Base-by-base conservation (phyloP, 2,888 invertebrate species). In the Oegoconia quadripuncta region DNA sequence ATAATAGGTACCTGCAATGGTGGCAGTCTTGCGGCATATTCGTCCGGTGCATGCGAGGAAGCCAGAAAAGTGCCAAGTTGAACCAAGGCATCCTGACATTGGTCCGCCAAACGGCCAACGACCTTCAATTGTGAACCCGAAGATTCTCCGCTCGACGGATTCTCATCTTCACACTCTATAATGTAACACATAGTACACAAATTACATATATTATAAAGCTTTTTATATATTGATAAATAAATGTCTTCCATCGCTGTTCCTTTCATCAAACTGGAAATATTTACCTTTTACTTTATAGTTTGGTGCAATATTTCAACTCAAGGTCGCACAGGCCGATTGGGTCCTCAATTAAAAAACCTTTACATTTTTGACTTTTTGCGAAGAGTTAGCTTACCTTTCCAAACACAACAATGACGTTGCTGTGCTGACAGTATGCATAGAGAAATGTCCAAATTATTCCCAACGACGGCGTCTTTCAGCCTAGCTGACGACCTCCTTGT, bases 1-100 rank as follows among this genome's bases (percentile, higher is more conserved):
- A 12, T 3, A 31, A n/a, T 40, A n/a, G n/a, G n/a, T 55, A 88
- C 88, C 77, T 84, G 88, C 36, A 98, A 92, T 0, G 95, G 91
- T 0, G 98, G 98, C 55, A 98, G 81, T 50, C 95, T 90, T 30
- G 94, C 94, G 0, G 95, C 93, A 68, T 98, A 97, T 74, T 99
- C 99, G 60, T 98, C 98, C 9, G 96, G 95, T 3, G 96, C 96
- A 73, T 98, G 92, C 15, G 96, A 96, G 14, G 95, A 94, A 0
- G 97, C 95, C 49, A 99, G 89, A 82, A 99, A 99, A 15, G 96
- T 97, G 37, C 97, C 98, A 70, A 98, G 98, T 81, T 99, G 99
- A 11, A 99, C 97, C 44, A 99, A 84, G 0, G 99, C 98, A 74
- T 99, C 99, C 78, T 99, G 99, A 72, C 99, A 99, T 89, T 99